Base-by-base conservation (phyloP, 1,140 invertebrate species). In the Dolichoris vasculosae region DNA sequence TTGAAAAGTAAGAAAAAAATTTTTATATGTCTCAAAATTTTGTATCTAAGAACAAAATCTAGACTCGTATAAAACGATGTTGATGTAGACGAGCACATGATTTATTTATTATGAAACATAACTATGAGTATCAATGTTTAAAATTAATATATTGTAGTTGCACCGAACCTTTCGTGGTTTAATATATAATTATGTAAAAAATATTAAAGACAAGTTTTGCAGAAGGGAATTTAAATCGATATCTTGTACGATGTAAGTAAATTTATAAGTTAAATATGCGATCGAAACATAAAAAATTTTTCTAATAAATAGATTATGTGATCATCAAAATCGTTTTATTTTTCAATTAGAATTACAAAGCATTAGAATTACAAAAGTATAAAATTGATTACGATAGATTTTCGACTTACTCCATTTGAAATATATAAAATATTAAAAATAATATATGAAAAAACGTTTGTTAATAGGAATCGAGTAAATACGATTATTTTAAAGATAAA, bases 1-100 rank as follows among this genome's bases (percentile, higher is more conserved):
- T 64, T 75, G 38, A 75, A 64, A 78, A 86, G n/a, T 38, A 30
- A 43, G 17, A 77, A 73, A 73, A 77, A 86, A 82, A 67, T 67
- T 69, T 82, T 78, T 51, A 82, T 71, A 86, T 81, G 38, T 30
- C 26, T 43, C 55, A 38, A 69, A n/a, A 46, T 40, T 75, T 80
- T 30, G 64, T 55, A 40, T 64, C n/a, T 32, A 23, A 48, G 38
- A 38, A 59, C 2, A 69, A 26, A 55, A 17, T 55, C 2, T 15
- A 15, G 1, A 9, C 17, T 3, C 15, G n/a, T 4, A 73, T 73
- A 43, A 38, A 38, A 71, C 67, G 35, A 71, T 71, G 26, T 40
- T 40, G 35, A 40, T 69, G 13, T n/a, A 43, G 40, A 32, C 9
- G 46, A 77, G 7, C 46, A 55, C n/a, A 35, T n/a, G 26, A 17